Evolutionary conservation across 2,797 vertebrate genomes (phyloP).

Genomic region (Pempheris klunzingeri): DNA sequence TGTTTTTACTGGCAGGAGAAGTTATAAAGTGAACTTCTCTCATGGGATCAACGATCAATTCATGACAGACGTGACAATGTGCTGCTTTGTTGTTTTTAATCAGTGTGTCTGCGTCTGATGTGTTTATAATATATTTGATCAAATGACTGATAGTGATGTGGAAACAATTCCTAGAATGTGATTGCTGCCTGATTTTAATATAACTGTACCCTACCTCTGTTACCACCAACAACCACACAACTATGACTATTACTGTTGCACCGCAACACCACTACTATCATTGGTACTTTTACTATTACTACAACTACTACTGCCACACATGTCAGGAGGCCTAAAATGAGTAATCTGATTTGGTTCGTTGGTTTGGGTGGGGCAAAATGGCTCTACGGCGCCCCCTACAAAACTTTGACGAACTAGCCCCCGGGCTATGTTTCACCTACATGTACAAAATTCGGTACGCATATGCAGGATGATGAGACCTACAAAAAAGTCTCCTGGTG

Average conservation of each 20-base stretch:
- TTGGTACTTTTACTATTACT: neutral
- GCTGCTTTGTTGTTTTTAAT: neutral
- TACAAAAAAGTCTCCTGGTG: too few relatives aligned
- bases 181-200: neutral
- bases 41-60: neutral
- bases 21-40: neutral
- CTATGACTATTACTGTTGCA: neutral
- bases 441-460: too few relatives aligned
- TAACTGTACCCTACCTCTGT: neutral
- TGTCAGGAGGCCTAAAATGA: too few relatives aligned
- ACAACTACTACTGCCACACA: too few relatives aligned
- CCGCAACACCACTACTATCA: neutral
- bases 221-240: neutral
- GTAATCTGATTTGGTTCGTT: too few relatives aligned
- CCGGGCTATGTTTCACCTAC: too few relatives aligned
- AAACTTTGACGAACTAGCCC: too few relatives aligned
- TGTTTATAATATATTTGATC: neutral
- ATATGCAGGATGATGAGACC: too few relatives aligned
- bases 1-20: slow-evolving; percentile 6
- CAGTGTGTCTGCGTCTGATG: neutral
- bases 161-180: neutral
- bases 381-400: too few relatives aligned
- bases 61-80: neutral
- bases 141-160: neutral
- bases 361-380: too few relatives aligned